A percentile compares a stretch with the other conserved stretches of the same genome.
phyloP scores from a whole-genome alignment of 2,113 vertebrate genomes.

The Bubo bubo region DNA sequence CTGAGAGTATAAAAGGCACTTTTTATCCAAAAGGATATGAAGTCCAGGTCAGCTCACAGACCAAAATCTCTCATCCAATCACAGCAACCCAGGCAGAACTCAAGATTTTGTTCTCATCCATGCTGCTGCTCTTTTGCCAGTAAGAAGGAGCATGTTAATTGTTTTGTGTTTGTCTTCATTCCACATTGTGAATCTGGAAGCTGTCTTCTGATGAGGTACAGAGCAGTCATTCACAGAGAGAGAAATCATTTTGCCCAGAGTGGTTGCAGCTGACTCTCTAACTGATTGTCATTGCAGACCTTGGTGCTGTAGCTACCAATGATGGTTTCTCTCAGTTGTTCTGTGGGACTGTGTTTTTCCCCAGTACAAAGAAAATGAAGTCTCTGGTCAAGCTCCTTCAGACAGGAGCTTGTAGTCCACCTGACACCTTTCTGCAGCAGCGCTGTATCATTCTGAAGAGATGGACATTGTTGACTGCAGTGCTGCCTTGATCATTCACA shows the following conservation, averaged over 20 bases:
- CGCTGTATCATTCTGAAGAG: background rate
- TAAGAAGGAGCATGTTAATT: background rate
- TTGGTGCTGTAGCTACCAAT: background rate
- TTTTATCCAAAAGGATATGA: background rate
- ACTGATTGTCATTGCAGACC: background rate
- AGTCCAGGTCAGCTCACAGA: background rate
- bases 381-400: background rate
- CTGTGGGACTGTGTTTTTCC: background rate
- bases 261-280: background rate
- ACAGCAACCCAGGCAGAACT: background rate
- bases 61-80: background rate
- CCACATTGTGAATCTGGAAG: background rate
- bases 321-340: background rate
- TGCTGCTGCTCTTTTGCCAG: background rate
- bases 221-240: background rate
- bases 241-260: background rate
- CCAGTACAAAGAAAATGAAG: background rate
- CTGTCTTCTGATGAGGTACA: background rate
- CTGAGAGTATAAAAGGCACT: background rate
- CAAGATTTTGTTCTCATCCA: background rate
- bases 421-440: background rate
- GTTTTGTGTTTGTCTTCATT: background rate
- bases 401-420: background rate
- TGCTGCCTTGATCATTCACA: background rate
- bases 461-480: background rate